Evolutionary conservation across 2,113 vertebrate genomes (phyloP).

Genomic region (Nibea coibor): DNA sequence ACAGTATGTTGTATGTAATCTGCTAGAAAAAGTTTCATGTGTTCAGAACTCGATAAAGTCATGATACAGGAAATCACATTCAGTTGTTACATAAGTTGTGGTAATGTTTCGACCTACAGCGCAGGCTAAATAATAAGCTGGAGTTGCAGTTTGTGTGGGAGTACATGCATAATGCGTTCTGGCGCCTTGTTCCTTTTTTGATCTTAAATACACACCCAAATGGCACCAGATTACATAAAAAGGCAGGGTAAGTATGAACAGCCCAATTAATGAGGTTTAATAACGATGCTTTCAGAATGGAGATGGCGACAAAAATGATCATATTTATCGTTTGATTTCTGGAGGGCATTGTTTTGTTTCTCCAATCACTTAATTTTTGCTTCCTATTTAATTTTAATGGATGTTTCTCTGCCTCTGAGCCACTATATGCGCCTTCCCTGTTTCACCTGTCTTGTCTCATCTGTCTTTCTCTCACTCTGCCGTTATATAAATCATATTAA

Average conservation of each 20-base stretch:
- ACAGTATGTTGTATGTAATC: slow-evolving; percentile 1
- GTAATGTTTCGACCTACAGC: slow-evolving; percentile 27
- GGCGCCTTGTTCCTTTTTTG: slow-evolving; percentile 33
- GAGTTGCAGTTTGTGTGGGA: slow-evolving; percentile 39
- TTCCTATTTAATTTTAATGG: slow-evolving; percentile 11
- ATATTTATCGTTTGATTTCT: slow-evolving; percentile 35
- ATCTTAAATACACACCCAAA: slow-evolving; percentile 36
- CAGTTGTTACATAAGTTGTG: slow-evolving; percentile 10
- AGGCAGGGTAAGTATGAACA: slow-evolving; percentile 22
- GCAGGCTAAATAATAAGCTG: slow-evolving; percentile 37
- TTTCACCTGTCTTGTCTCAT: slow-evolving; percentile 31
- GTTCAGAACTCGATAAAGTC: slow-evolving; percentile 17
- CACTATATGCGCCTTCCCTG: neutral
- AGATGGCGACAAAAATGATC: slow-evolving; percentile 12
- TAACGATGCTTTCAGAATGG: slow-evolving; percentile 27
- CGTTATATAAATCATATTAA: slow-evolving; percentile 20
- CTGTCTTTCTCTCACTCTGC: slow-evolving; percentile 11
- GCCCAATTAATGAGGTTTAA: slow-evolving; percentile 31
- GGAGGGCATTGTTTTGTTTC: slow-evolving; percentile 25
- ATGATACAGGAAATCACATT: neutral
- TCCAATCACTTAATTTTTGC: slow-evolving; percentile 6
- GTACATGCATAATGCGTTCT: slow-evolving; percentile 24
- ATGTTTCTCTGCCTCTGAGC: slow-evolving; percentile 8
- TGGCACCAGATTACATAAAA: slow-evolving; percentile 20
- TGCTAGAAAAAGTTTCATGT: neutral